These are phyloP conservation scores for Gorsachius goisagi DNA, from an alignment of 2,113 vertebrate genomes.

Conservation along the genomic window DNA sequence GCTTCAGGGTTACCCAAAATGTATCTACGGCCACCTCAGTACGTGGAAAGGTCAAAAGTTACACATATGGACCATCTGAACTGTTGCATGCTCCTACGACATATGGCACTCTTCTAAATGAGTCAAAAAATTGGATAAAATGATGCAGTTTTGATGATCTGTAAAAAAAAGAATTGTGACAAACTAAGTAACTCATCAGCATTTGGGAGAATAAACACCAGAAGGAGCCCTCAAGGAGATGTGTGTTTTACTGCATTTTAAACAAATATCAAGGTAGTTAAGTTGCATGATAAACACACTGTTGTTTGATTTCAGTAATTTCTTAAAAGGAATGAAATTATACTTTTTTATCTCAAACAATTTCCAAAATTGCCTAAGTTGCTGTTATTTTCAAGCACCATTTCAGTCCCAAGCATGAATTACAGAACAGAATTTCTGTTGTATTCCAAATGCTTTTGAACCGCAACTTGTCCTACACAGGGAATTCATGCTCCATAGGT, in stretches of 20 bases:
- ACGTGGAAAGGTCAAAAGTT: not conserved
- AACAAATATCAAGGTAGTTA: not conserved
- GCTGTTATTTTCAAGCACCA: not conserved
- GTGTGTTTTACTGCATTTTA: not conserved
- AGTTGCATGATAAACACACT: not conserved
- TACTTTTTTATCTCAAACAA: not conserved
- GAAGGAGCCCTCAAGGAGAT: not conserved
- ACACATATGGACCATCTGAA: not conserved
- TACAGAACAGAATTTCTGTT: not conserved
- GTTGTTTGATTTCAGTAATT: not conserved
- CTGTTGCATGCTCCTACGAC: not conserved
- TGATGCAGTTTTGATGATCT: not conserved
- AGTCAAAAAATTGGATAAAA: not conserved
- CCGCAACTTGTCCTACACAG: not conserved
- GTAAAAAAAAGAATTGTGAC: not conserved
- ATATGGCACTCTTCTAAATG: not conserved
- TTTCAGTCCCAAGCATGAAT: not conserved
- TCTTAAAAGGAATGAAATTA: not conserved
- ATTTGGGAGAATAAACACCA: slow-evolving; percentile 7
- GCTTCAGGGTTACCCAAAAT: not conserved
- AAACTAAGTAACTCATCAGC: not conserved
- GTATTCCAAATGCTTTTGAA: not conserved
- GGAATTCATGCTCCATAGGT: not conserved
- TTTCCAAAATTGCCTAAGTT: not conserved
- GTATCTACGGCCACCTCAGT: not conserved